Base-by-base conservation (phyloP, 2,888 invertebrate genomes). In the Polydesmus complanatus region DNA sequence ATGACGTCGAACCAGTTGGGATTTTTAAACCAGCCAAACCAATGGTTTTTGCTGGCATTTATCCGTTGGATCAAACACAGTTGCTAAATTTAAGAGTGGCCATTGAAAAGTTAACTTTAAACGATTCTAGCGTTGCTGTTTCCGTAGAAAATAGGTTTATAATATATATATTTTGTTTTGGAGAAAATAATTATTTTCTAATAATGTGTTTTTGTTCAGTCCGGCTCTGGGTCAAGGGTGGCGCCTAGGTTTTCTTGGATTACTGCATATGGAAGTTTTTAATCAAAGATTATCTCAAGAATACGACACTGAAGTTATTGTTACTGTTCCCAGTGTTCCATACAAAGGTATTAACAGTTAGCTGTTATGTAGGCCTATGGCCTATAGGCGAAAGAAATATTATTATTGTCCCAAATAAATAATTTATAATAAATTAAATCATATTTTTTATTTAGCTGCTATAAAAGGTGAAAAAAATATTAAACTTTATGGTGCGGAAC, bases 51-150 rank as follows among this genome's bases (percentile, higher is more conserved):
- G 88, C 91, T 63, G 92, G 92, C 0, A 79, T 94, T 61, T 98
- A 88, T 75, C 96, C 97, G 0, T 79, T 86, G 56, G 92, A 95
- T 73, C 91, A 93, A 70, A 86, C 90, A 0, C 86, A 93, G 70
- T 85, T 86, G 70, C 71, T 80, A 0, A 78, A 78, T 59, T 77
- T 95, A 19, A 79, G 85, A 68, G 81, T 78, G 69, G 90, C 97
- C 14, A 85, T 98, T 59, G 91, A 92, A 64, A 92, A 92, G 74
- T 78, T 98, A 54, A 81, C 84, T n/a, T 78, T 98, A 50, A 98
- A 95, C 75, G 97, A 98, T 75, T 86, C 90, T 3, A 93, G 90
- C 62, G 95, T 97, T 2, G 80, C 83, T n/a, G 78, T 92, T 2
- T 78, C 78, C 49, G 73, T 83, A 19, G 95, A 95, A 75, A 83